Base-by-base conservation (phyloP, 1,140 invertebrate genomes). In the Saxidomus purpurata region DNA sequence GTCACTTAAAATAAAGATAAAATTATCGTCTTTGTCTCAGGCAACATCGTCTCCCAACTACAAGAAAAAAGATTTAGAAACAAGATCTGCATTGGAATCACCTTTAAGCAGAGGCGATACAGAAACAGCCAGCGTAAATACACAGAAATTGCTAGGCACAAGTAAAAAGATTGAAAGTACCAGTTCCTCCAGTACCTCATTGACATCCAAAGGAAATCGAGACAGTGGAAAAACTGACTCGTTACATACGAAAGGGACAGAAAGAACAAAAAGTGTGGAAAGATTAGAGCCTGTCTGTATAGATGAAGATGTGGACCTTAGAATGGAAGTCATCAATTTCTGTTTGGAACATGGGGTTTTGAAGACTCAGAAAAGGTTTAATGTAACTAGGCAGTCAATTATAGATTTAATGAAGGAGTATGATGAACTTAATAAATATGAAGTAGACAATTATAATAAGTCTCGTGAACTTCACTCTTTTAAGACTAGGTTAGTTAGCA, bases 321-420 rank as follows among this genome's bases (percentile, higher is more conserved):
- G 86, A 81, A 88, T 88, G 86, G 43, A 81, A 47, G 55, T 88
- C 11, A 81, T 88, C 0, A 88, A 88, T 38, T 88, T 67, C 40
- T 88, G 86, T 28, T 81, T 88, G 67, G 71, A 88, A 15, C 52
- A 88, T 11, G 86, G 86, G 22, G 86, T 88, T 22, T 63, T 88
- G 25, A 88, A 88, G 36, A 88, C 86, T 34, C 86, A 88, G 34
- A 88, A 88, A 28, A 88, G 71, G 31, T 88, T 61, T 49, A 79
- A 79, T 63, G 77, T 81, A 11, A 88, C 86, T 17, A 63, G 86
- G 19, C 86, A 88, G 52, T 88, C 86, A 49, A 88, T 88, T 69
- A 88, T 88, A 19, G 86, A 88, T 71, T 61, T 88, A 6, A 88
- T 88, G 86, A 88, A 88, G 47, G 86, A 88, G 49, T 88, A 88